These are phyloP conservation scores for Neolamprologus fasciatus DNA, from an alignment of 2,113 vertebrate species.

Conservation along the genomic window DNA sequence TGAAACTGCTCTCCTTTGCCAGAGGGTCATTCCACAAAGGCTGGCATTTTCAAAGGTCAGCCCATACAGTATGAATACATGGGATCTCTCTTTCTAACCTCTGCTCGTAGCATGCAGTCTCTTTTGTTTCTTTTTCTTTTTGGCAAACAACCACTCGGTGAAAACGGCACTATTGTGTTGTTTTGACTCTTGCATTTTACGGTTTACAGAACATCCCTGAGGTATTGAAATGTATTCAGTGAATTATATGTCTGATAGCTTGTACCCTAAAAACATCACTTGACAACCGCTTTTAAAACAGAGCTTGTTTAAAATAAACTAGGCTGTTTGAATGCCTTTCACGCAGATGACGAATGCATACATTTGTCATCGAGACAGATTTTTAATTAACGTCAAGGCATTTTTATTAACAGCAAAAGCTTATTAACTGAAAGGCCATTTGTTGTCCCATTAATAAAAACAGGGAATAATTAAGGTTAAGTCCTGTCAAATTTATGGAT, in stretches of 20 bases:
- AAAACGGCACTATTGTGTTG: background rate
- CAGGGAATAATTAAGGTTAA: background rate
- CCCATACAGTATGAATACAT: background rate
- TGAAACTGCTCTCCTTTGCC: background rate
- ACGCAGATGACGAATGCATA: background rate
- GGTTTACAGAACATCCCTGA: background rate
- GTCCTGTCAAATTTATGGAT: background rate
- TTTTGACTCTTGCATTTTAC: background rate
- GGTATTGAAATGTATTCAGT: background rate
- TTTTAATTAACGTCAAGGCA: background rate
- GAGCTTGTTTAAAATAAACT: background rate
- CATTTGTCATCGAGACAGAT: background rate
- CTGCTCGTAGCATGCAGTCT: background rate
- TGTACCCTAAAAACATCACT: background rate
- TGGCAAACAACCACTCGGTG: background rate
- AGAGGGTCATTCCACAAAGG: constrained; percentile 34
- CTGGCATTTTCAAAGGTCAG: constrained; percentile 61
- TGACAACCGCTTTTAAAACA: background rate
- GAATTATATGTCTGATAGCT: background rate
- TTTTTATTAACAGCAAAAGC: background rate
- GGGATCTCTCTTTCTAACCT: constrained; percentile 3
- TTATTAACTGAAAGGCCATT: background rate
- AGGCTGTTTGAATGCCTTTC: background rate
- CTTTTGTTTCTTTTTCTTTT: background rate
- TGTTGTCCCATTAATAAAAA: background rate